phyloP scores from a whole-genome alignment of 2,888 invertebrate species.

The Molanna angustata region DNA sequence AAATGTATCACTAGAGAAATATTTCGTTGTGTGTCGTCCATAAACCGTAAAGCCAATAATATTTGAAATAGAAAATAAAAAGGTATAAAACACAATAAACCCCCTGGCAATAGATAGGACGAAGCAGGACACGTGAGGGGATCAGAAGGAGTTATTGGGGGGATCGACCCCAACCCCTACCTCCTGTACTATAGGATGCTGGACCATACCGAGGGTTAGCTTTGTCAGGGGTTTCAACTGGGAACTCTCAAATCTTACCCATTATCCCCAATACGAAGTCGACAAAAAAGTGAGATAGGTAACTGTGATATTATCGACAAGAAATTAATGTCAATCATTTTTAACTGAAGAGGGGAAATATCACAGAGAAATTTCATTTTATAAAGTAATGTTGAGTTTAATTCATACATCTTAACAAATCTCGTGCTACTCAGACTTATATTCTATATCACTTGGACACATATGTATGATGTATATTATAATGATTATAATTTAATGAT shows the following conservation, averaged over 20 bases:
- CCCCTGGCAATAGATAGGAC: conserved; percentile 30
- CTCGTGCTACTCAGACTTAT: no score
- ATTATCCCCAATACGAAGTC: background rate
- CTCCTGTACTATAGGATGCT: conserved; percentile 14
- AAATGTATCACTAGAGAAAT: no score
- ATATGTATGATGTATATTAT: no score
- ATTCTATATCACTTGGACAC: no score
- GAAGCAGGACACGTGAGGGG: conserved; percentile 11
- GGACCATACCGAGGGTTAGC: background rate
- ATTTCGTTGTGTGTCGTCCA: background rate
- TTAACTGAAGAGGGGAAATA: no score
- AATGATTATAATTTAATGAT: no score
- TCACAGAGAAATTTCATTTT: no score
- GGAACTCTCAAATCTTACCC: background rate
- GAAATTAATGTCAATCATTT: no score
- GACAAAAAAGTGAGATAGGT: background rate
- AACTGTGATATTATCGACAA: background rate
- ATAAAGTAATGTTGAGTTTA: no score
- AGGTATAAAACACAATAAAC: conserved; percentile 33
- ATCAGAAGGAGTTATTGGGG: conserved; percentile 10
- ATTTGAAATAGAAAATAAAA: conserved; percentile 34
- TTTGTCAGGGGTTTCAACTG: no score
- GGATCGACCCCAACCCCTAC: conserved; percentile 22
- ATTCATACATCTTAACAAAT: no score
- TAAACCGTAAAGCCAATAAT: conserved; percentile 31